phyloP scores from a whole-genome alignment of 2,888 invertebrate genomes.

The Eristalis pertinax region DNA sequence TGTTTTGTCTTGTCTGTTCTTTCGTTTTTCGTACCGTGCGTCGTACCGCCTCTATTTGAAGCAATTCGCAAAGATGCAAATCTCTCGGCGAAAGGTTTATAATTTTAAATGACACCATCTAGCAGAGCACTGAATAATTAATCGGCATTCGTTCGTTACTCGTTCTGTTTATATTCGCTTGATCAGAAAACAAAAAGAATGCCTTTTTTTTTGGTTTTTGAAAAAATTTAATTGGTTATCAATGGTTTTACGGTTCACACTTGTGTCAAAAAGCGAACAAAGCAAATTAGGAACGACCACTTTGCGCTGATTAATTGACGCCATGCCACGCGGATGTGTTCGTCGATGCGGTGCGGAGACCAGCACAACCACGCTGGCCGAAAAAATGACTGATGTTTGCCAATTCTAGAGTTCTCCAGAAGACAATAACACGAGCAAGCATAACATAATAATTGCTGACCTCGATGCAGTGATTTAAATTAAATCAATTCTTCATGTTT shows the following conservation, averaged over 20 bases:
- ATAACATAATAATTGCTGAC: constrained; percentile 66
- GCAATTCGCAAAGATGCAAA: constrained; percentile 29
- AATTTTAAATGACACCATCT: constrained; percentile 27
- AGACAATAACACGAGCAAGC: constrained; percentile 44
- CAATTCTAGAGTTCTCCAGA: constrained; percentile 46
- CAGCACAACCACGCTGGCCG: too few species aligned
- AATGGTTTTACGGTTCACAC: not conserved
- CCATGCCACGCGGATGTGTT: constrained; percentile 9
- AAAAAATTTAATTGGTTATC: not conserved
- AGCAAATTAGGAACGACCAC: not conserved
- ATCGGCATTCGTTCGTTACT: not conserved
- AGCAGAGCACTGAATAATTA: not conserved
- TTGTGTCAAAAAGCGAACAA: not conserved
- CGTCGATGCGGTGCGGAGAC: not conserved
- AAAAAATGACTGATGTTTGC: constrained; percentile 34
- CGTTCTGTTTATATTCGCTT: not conserved
- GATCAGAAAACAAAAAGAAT: too few species aligned
- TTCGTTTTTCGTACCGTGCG: not conserved
- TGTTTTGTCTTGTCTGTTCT: constrained; percentile 9
- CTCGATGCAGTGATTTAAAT: constrained; percentile 68
- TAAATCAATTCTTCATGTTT: constrained; percentile 31
- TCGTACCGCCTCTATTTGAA: not conserved
- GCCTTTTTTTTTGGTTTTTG: not conserved
- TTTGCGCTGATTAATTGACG: constrained; percentile 3
- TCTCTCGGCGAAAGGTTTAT: constrained; percentile 7